phyloP scores from a whole-genome alignment of 2,888 invertebrate genomes.

The Nephrotoma appendiculata region DNA sequence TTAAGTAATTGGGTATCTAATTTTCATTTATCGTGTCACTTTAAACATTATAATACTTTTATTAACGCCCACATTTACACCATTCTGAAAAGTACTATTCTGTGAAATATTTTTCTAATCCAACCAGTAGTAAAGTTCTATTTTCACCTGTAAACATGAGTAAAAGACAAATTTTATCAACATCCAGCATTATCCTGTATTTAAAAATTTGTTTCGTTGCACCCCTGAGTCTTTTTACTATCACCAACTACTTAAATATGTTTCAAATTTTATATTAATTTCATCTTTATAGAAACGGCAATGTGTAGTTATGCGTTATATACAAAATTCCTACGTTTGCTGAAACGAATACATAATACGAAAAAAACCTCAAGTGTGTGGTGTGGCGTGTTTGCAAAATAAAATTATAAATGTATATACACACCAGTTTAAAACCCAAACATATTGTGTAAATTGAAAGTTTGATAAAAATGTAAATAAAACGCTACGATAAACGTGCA shows the following conservation, averaged over 20 bases:
- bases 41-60: too few species aligned
- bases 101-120: too few species aligned
- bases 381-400: not conserved
- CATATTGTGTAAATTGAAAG: not conserved
- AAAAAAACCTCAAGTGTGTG: not conserved
- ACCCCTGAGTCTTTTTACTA: not conserved
- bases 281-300: not conserved
- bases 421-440: not conserved
- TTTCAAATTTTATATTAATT: not conserved
- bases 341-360: not conserved
- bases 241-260: not conserved
- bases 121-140: too few species aligned
- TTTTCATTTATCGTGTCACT: too few species aligned
- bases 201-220: not conserved
- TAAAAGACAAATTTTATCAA: too few species aligned
- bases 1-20: too few species aligned
- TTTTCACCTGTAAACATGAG: too few species aligned
- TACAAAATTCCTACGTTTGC: not conserved
- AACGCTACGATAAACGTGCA: too few species aligned
- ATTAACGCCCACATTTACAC: too few species aligned
- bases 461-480: not conserved
- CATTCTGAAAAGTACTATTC: too few species aligned
- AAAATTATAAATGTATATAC: not conserved
- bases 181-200: too few species aligned
- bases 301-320: not conserved